These are phyloP conservation scores for Procavia capensis DNA, from an alignment of 2,113 vertebrate genomes.

Conservation along the genomic window DNA sequence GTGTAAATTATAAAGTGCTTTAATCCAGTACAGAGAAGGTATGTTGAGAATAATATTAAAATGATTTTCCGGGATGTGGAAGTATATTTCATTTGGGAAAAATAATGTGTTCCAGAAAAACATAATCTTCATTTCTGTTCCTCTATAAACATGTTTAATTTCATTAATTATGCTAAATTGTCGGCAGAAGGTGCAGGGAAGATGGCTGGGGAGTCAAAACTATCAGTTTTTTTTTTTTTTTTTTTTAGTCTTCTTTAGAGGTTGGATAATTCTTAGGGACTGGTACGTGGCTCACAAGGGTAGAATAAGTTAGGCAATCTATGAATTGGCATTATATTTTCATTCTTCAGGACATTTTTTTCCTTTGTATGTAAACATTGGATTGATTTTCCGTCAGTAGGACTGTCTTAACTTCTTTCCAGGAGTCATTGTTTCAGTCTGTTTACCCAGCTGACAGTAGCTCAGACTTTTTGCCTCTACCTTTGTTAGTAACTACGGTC, in stretches of 20 bases:
- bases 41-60: slow-evolving; percentile 49
- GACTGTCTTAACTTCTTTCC: background rate
- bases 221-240: background rate
- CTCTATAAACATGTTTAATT: slow-evolving; percentile 56
- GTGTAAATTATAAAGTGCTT: background rate
- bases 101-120: slow-evolving; percentile 70
- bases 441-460: background rate
- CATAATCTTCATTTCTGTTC: slow-evolving; percentile 72
- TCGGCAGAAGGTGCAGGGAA: background rate
- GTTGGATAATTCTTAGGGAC: background rate
- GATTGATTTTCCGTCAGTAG: background rate
- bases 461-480: background rate
- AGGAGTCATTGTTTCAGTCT: background rate
- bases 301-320: background rate
- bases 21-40: background rate
- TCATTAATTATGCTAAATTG: slow-evolving; percentile 52
- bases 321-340: background rate
- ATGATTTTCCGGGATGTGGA: slow-evolving; percentile 61
- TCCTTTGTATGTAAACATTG: background rate
- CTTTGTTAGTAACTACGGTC: background rate
- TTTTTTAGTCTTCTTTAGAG: too few relatives aligned
- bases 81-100: slow-evolving; percentile 45
- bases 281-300: background rate
- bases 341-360: background rate
- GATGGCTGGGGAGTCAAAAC: background rate